phyloP scores from a whole-genome alignment of 1,140 invertebrate genomes.

The Wiebesia pumilae region DNA sequence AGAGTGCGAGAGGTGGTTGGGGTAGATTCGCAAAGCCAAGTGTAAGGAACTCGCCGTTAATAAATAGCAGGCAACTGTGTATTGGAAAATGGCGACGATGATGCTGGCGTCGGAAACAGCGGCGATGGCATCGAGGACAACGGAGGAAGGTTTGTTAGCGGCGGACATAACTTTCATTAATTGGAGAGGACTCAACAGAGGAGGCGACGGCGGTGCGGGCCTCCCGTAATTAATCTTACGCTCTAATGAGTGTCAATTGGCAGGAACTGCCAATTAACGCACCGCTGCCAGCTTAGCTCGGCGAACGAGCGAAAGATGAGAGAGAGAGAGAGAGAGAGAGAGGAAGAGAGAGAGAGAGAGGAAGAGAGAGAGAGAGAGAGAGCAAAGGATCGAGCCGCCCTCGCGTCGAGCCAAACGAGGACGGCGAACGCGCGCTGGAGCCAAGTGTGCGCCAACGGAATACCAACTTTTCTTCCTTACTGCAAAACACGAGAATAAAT shows the following conservation, averaged over 20 bases:
- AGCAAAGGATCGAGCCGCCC: not conserved
- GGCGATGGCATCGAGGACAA: constrained; percentile 55
- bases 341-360: constrained; percentile 19
- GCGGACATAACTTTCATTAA: constrained; percentile 72
- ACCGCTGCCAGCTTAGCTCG: constrained; percentile 62
- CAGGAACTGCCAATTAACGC: constrained; percentile 71
- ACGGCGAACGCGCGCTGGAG: constrained; percentile 55
- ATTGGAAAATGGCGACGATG: constrained; percentile 24
- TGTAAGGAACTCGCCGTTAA: not conserved
- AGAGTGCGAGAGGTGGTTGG: not conserved
- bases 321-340: constrained; percentile 35
- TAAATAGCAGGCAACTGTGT: constrained; percentile 41
- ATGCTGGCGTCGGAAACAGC: constrained; percentile 46
- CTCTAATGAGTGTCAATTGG: constrained; percentile 72
- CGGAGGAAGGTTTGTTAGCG: constrained; percentile 66
- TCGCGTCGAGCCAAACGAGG: constrained; percentile 7
- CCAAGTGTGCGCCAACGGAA: constrained; percentile 29
- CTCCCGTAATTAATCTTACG: constrained; percentile 70
- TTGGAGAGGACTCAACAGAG: constrained; percentile 65
- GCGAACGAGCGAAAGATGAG: constrained; percentile 44
- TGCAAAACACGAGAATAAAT: constrained; percentile 40
- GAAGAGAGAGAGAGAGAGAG: constrained; percentile 22
- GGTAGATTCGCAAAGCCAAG: not conserved
- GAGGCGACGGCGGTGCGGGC: constrained; percentile 53
- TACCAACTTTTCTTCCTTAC: constrained; percentile 42